Percentiles rank a stretch among this genome's conserved stretches.
Evolutionary conservation across 1,140 invertebrate species (phyloP).

Genomic region (Danaus plexippus): DNA sequence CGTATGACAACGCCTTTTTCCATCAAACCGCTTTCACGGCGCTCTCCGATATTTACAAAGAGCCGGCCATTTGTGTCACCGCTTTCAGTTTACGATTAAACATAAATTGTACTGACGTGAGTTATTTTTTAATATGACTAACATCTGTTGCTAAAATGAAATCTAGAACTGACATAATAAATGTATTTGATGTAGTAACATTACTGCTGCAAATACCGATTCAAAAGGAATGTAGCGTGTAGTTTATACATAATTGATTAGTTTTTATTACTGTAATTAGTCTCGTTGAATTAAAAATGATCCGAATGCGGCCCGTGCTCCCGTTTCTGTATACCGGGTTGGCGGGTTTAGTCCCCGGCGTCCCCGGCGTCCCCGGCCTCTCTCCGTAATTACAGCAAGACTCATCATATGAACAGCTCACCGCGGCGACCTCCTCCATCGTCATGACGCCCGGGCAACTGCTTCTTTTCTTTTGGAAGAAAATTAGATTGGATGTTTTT

Average conservation of each 20-base stretch:
- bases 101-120: no score
- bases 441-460: constrained; percentile 14
- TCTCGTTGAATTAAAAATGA: constrained; percentile 15
- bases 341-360: constrained; percentile 13
- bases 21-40: constrained; percentile 7
- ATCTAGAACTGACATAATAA: no score
- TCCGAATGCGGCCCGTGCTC: constrained; percentile 7
- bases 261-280: constrained; percentile 1
- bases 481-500: no score
- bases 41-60: constrained; percentile 12
- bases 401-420: neutral
- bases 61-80: no score
- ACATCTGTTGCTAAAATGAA: no score
- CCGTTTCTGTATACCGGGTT: constrained; percentile 18
- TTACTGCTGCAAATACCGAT: no score
- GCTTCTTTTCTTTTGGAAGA: constrained; percentile 5
- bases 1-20: constrained; percentile 17
- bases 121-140: no score
- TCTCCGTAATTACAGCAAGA: constrained; percentile 19
- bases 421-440: constrained; percentile 4
- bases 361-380: constrained; percentile 13
- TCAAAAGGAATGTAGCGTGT: no score
- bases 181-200: no score
- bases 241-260: no score
- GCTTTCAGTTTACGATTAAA: no score